Percentiles rank a stretch among this genome's conserved stretches.
phyloP scores from a whole-genome alignment of 2,113 vertebrate species.

The Hippopotamus amphibius region DNA sequence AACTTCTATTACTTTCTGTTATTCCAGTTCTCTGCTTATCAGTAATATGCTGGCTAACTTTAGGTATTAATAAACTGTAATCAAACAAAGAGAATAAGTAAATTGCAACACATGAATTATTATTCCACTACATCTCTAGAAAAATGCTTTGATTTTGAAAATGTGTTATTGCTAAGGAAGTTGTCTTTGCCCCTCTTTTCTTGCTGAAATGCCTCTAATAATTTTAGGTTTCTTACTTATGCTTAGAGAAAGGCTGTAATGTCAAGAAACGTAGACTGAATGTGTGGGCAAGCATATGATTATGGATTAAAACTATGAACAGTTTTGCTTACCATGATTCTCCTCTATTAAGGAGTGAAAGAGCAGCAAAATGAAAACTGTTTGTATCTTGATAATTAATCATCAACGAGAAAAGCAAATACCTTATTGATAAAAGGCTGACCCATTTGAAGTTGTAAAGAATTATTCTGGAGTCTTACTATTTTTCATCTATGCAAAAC shows the following conservation, averaged over 20 bases:
- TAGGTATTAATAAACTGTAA: slow-evolving; percentile 2
- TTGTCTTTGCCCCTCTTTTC: not conserved
- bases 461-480: not conserved
- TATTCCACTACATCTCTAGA: not conserved
- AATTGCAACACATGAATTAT: not conserved
- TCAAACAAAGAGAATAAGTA: slow-evolving; percentile 13
- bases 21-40: not conserved
- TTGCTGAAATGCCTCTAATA: slow-evolving; percentile 8
- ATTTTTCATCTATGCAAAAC: not conserved
- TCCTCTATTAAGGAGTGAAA: not conserved
- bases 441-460: not conserved
- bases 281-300: not conserved
- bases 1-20: slow-evolving; percentile 40
- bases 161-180: not conserved
- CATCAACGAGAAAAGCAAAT: not conserved
- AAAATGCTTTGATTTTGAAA: not conserved
- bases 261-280: not conserved
- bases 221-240: not conserved
- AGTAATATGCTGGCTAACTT: not conserved
- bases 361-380: not conserved
- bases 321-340: not conserved
- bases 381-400: not conserved
- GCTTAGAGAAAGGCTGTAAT: not conserved
- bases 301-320: not conserved
- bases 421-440: not conserved